Percentiles rank a stretch among this genome's conserved stretches.
Evolutionary conservation across 2,797 vertebrate species (phyloP).

Genomic region (Enteromius treurensis): DNA sequence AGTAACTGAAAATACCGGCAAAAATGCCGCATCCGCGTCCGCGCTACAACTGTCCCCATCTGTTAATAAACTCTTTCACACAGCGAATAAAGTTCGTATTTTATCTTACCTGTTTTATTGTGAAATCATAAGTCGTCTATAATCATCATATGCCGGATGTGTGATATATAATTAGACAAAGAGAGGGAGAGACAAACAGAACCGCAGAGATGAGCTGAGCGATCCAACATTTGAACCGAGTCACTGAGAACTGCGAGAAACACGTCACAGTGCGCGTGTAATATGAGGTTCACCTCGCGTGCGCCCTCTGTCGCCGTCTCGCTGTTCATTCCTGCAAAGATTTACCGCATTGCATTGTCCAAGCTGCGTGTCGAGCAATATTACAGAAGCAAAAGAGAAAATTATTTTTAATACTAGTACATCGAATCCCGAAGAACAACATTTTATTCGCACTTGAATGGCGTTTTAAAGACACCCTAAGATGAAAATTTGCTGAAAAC

Average conservation of each 20-base stretch:
- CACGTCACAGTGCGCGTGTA: constrained; percentile 38
- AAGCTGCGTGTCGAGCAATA: background rate
- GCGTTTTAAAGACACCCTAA: background rate
- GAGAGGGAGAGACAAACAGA: constrained; percentile 57
- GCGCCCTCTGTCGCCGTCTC: background rate
- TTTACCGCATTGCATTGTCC: constrained; percentile 11
- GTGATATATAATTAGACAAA: constrained; percentile 39
- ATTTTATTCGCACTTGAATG: background rate
- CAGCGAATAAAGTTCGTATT: constrained; percentile 60
- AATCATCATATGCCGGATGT: constrained; percentile 57
- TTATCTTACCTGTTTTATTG: constrained; percentile 78
- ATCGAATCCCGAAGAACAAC: background rate
- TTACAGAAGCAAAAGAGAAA: background rate
- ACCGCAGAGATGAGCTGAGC: background rate
- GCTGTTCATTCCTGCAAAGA: background rate
- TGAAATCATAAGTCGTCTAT: constrained; percentile 58
- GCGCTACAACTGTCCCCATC: background rate
- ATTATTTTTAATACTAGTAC: background rate
- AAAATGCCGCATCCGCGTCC: constrained; percentile 45
- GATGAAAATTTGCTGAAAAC: background rate
- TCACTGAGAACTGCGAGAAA: constrained; percentile 62
- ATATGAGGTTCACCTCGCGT: constrained; percentile 4
- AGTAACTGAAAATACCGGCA: background rate
- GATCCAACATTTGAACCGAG: constrained; percentile 9
- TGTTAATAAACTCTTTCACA: background rate